These are phyloP conservation scores for Lamprotornis superbus DNA, from an alignment of 2,113 vertebrate genomes.

Conservation along the genomic window DNA sequence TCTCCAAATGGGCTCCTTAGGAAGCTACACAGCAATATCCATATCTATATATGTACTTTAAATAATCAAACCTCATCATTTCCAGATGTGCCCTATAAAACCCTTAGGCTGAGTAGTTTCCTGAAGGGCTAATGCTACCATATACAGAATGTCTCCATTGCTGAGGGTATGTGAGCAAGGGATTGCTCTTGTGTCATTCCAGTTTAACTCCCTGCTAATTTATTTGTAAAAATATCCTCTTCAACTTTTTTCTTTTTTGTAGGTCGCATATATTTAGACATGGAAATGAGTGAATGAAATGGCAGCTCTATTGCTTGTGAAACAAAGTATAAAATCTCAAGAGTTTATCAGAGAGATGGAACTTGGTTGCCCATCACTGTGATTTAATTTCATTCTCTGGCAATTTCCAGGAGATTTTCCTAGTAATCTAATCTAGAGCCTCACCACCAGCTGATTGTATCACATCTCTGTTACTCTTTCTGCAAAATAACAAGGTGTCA, in stretches of 20 bases:
- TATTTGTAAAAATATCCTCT: not conserved
- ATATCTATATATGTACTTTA: not conserved
- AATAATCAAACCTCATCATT: not conserved
- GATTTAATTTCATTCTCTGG: not conserved
- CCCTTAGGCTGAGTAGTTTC: not conserved
- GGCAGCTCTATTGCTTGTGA: not conserved
- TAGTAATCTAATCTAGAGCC: not conserved
- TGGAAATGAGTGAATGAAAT: not conserved
- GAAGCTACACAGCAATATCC: not conserved
- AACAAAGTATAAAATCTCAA: not conserved
- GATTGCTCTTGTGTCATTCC: not conserved
- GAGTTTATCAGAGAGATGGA: not conserved
- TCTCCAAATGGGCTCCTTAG: not conserved
- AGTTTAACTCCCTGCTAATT: not conserved
- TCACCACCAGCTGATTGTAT: not conserved
- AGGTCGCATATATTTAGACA: not conserved
- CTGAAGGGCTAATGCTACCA: not conserved
- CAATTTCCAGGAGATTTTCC: not conserved
- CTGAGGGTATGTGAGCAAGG: not conserved
- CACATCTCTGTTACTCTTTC: not conserved
- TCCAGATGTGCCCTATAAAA: slow-evolving; percentile 24
- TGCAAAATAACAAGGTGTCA: not conserved
- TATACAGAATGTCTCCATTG: not conserved
- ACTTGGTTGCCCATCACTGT: not conserved
- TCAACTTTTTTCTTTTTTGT: not conserved